Evolutionary conservation across 2,888 invertebrate genomes (phyloP).

Genomic region (Falcaria lacertinaria): DNA sequence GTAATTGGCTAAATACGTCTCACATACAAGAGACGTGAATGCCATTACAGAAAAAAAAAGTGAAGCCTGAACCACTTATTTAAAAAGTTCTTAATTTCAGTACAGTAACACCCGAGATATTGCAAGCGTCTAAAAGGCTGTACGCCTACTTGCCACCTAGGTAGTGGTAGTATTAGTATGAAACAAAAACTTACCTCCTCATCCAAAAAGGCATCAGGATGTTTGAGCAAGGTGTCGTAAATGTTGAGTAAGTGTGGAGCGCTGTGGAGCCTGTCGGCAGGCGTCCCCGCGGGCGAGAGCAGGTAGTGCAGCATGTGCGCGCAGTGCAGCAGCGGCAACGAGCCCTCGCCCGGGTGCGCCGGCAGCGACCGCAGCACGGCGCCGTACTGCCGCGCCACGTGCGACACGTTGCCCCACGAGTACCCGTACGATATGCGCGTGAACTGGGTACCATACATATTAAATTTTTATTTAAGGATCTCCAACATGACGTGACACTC

Average conservation of each 20-base stretch:
- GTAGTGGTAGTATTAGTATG: too few species aligned
- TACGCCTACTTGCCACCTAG: too few species aligned
- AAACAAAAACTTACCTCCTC: slow-evolving; percentile 84
- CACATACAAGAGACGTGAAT: too few species aligned
- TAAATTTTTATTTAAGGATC: slow-evolving; percentile 8
- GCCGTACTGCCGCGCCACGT: slow-evolving; percentile 77
- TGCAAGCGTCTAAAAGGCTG: too few species aligned
- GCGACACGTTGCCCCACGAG: slow-evolving; percentile 78
- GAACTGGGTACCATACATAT: slow-evolving; percentile 41
- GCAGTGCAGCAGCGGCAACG: slow-evolving; percentile 79
- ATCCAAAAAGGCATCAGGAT: slow-evolving; percentile 83
- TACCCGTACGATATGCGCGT: slow-evolving; percentile 80
- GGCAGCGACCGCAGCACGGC: slow-evolving; percentile 72
- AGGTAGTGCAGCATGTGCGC: slow-evolving; percentile 79
- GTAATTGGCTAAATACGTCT: too few species aligned
- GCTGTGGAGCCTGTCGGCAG: slow-evolving; percentile 69
- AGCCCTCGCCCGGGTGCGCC: slow-evolving; percentile 83
- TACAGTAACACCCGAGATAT: too few species aligned
- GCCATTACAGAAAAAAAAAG: too few species aligned
- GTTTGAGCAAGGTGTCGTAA: slow-evolving; percentile 55
- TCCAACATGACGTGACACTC: too few species aligned
- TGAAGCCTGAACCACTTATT: too few species aligned
- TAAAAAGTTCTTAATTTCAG: too few species aligned
- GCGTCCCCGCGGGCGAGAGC: slow-evolving; percentile 51
- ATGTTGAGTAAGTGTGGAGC: slow-evolving; percentile 83